phyloP scores from a whole-genome alignment of 1,140 invertebrate genomes.

The Cydia strobilella region DNA sequence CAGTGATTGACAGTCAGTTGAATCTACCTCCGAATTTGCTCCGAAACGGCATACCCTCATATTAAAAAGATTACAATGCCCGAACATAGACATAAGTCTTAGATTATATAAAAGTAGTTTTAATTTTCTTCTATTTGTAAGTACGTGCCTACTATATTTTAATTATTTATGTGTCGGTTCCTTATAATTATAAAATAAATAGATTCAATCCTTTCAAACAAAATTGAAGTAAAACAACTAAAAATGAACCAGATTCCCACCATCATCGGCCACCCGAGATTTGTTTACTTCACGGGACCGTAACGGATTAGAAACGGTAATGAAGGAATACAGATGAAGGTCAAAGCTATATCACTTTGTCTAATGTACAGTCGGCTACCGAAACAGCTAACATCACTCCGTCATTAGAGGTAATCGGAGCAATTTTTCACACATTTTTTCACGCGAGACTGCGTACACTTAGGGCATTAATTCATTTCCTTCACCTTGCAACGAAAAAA shows the following conservation, averaged over 20 bases:
- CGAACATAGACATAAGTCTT: too few relatives aligned
- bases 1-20: too few relatives aligned
- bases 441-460: slow-evolving; percentile 57
- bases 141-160: too few relatives aligned
- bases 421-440: slow-evolving; percentile 75
- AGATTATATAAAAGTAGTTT: too few relatives aligned
- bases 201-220: not conserved
- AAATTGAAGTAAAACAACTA: not conserved
- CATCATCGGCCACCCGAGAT: not conserved
- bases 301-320: slow-evolving; percentile 25
- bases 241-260: not conserved
- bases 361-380: slow-evolving; percentile 30
- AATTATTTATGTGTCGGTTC: not conserved
- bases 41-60: too few relatives aligned
- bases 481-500: slow-evolving; percentile 60
- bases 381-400: slow-evolving; percentile 54
- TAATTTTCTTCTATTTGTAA: too few relatives aligned
- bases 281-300: slow-evolving; percentile 15
- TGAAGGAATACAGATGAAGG: slow-evolving; percentile 33
- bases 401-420: slow-evolving; percentile 65
- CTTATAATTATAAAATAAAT: not conserved
- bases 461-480: slow-evolving; percentile 67
- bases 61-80: too few relatives aligned
- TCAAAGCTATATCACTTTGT: slow-evolving; percentile 33
- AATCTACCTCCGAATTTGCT: too few relatives aligned